A percentile compares a stretch with the other conserved stretches of the same genome.
Conservation (phyloP, 2,113 vertebrate species). For the Rhipidura dahli region DNA sequence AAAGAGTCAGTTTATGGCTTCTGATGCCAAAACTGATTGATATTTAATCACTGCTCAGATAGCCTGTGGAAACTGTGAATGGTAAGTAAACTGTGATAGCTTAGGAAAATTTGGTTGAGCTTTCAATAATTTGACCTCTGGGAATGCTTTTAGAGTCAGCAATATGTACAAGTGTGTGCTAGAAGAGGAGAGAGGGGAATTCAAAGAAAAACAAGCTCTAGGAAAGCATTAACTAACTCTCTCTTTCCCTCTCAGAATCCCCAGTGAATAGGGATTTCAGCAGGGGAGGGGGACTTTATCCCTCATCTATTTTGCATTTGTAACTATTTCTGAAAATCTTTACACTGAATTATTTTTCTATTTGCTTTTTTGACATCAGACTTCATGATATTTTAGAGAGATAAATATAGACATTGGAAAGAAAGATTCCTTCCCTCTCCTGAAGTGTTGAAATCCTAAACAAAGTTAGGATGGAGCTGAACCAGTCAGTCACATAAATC, state of each 20-base stretch:
- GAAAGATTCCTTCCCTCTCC: not conserved
- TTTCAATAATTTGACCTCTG: slow-evolving; percentile 60
- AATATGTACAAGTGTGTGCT: slow-evolving; percentile 8
- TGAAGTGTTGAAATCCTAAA: not conserved
- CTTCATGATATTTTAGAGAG: not conserved
- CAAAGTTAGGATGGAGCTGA: not conserved
- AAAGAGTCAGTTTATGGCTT: slow-evolving; percentile 14
- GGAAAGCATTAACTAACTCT: slow-evolving; percentile 20
- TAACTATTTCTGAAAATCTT: slow-evolving; percentile 8
- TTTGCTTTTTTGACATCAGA: slow-evolving; percentile 14
- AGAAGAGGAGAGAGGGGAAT: not conserved
- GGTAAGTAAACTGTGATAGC: slow-evolving; percentile 48
- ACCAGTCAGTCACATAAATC: not conserved
- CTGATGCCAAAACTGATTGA: not conserved
- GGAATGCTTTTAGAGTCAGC: slow-evolving; percentile 41
- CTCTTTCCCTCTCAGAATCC: not conserved
- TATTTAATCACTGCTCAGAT: slow-evolving; percentile 22
- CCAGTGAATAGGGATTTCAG: not conserved
- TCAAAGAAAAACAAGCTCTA: slow-evolving; percentile 45
- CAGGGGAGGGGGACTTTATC: not conserved
- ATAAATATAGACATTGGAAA: not conserved
- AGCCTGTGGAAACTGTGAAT: not conserved
- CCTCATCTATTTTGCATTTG: not conserved
- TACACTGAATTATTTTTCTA: not conserved
- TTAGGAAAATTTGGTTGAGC: slow-evolving; percentile 62